Conservation (phyloP, 23 tunicate genomes). For the Styela plicata region DNA sequence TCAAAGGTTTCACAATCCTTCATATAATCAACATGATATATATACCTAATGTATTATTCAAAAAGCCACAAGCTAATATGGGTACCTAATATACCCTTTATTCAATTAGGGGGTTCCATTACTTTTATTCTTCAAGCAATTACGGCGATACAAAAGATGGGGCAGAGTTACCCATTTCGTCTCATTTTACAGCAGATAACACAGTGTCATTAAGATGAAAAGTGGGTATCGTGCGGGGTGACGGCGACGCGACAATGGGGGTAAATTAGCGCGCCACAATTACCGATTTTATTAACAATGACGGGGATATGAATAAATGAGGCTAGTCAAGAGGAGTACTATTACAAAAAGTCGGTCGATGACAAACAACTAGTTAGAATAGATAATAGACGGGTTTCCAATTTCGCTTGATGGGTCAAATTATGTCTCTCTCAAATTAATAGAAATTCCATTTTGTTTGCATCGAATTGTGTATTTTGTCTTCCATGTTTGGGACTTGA, state of each 20-base stretch:
- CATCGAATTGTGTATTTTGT: no score
- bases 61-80: neutral
- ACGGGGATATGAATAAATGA: neutral
- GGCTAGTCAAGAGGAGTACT: neutral
- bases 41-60: neutral
- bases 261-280: neutral
- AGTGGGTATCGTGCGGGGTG: neutral
- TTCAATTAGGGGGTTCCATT: neutral
- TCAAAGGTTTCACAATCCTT: no score
- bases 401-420: neutral
- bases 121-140: neutral
- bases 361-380: neutral
- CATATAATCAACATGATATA: neutral
- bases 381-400: neutral
- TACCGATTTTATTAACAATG: neutral
- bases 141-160: neutral
- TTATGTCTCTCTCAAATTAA: no score
- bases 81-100: neutral
- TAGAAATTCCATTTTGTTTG: no score
- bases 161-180: neutral
- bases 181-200: neutral
- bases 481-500: no score
- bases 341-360: neutral
- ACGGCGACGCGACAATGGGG: neutral
- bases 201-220: neutral